Conservation (phyloP, 2,113 vertebrate genomes). For the Mastomys coucha region DNA sequence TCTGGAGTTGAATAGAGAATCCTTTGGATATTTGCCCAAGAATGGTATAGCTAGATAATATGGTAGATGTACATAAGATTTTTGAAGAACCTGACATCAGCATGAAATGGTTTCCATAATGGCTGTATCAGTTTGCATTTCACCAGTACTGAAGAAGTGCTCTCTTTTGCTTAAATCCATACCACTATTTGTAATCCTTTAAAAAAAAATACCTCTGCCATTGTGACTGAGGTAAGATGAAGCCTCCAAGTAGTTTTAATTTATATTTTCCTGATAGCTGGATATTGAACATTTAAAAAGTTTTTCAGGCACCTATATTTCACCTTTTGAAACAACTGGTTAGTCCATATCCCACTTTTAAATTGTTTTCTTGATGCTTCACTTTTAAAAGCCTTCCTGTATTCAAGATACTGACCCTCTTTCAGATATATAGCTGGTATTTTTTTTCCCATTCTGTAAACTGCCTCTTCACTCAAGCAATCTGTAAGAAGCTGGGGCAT, state of each 20-base stretch:
- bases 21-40: neutral
- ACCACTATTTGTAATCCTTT: neutral
- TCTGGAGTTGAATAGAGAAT: neutral
- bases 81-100: neutral
- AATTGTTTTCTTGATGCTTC: neutral
- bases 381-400: neutral
- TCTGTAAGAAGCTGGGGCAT: neutral
- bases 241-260: neutral
- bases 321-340: neutral
- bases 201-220: neutral
- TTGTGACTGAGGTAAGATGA: neutral
- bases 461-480: neutral
- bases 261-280: neutral
- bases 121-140: neutral
- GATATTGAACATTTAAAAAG: neutral
- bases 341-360: neutral
- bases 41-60: neutral
- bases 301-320: neutral
- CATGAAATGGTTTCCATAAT: neutral
- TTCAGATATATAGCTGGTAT: neutral
- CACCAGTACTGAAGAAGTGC: neutral
- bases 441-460: neutral
- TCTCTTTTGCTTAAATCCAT: neutral
- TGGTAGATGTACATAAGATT: neutral
- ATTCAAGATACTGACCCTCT: neutral